A percentile compares a stretch with the other conserved stretches of the same genome.
Evolutionary conservation across 1,140 invertebrate genomes (phyloP).

Genomic region (Drosophila trapezifrons): DNA sequence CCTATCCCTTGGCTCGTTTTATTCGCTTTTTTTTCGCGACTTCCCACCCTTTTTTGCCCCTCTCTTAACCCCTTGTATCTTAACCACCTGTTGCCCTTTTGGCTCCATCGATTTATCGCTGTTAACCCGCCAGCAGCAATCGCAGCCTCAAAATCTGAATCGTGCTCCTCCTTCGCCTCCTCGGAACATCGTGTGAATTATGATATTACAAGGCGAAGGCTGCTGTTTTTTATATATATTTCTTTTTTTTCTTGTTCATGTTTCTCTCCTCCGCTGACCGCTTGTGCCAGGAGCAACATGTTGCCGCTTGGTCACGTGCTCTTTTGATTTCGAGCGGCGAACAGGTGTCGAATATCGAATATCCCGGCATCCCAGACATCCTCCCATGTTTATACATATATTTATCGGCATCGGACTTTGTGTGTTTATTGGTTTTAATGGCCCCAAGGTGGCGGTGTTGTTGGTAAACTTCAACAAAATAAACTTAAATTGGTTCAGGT

Average conservation of each 20-base stretch:
- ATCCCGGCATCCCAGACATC: neutral
- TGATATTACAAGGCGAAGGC: conserved; percentile 52
- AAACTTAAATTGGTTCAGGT: conserved; percentile 7
- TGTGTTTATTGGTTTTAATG: conserved; percentile 16
- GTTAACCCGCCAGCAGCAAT: conserved; percentile 24
- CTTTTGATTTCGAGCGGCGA: conserved; percentile 41
- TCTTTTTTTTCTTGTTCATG: neutral
- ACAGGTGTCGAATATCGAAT: conserved; percentile 27
- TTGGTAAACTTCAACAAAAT: neutral
- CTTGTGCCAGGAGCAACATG: conserved; percentile 18
- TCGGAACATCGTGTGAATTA: conserved; percentile 57
- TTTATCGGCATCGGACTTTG: neutral
- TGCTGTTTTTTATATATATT: conserved; percentile 4
- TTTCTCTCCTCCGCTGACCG: neutral
- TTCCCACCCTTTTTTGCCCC: neutral
- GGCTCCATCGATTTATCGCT: conserved; percentile 65
- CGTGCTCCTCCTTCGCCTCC: conserved; percentile 43
- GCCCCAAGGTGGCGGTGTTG: neutral
- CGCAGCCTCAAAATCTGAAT: conserved; percentile 41
- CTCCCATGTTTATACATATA: neutral
- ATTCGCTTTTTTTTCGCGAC: neutral
- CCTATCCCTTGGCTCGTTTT: neutral
- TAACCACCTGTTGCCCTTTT: conserved; percentile 64
- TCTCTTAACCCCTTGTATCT: conserved; percentile 16
- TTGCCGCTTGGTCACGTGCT: conserved; percentile 60